Conservation (phyloP, 2,113 vertebrate species). For the Triplophysa siluroides region DNA sequence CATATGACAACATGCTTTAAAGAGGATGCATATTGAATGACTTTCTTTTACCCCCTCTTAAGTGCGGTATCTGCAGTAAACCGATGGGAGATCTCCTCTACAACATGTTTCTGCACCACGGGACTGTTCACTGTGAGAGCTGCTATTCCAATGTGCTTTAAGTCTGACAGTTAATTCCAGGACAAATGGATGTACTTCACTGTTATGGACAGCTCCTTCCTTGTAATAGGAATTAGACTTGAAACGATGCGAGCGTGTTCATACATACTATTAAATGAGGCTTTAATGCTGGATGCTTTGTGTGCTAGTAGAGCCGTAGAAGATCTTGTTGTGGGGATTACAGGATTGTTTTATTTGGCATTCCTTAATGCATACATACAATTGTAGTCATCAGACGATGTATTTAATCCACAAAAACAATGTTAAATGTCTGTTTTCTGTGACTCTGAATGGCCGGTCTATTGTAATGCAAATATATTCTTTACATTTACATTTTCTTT, state of each 20-base stretch:
- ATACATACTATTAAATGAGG: background rate
- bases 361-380: background rate
- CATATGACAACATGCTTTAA: background rate
- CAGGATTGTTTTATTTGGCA: background rate
- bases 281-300: background rate
- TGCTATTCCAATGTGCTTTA: constrained; percentile 82
- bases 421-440: background rate
- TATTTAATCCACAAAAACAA: background rate
- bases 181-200: background rate
- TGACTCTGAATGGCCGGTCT: background rate
- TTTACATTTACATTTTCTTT: background rate
- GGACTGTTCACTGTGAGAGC: constrained; percentile 84
- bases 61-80: constrained; percentile 84
- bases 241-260: background rate
- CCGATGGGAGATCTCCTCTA: constrained; percentile 85
- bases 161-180: constrained; percentile 26
- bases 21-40: background rate
- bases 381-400: background rate
- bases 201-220: background rate
- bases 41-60: constrained; percentile 33
- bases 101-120: constrained; percentile 83
- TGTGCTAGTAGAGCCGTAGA: background rate
- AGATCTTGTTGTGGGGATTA: background rate
- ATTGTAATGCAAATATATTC: background rate
- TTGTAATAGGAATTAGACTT: background rate